Evolutionary conservation across 2,797 vertebrate species (phyloP).

Genomic region (Sphaeramia orbicularis): DNA sequence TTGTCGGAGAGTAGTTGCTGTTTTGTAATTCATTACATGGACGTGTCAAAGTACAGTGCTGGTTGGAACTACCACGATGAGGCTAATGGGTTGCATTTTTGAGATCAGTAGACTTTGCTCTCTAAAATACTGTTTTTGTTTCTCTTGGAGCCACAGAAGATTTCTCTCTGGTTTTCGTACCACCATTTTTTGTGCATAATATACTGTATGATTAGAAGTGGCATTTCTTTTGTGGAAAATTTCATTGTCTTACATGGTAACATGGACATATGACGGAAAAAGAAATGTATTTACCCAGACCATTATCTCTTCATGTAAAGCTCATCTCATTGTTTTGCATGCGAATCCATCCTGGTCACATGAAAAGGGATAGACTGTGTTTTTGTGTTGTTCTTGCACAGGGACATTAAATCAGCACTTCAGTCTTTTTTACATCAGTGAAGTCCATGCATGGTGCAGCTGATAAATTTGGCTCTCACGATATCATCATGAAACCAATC

Average conservation of each 20-base stretch:
- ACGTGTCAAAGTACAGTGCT: conserved; percentile 65
- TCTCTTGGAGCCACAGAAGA: conserved; percentile 68
- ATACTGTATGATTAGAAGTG: conserved; percentile 79
- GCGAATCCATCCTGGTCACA: conserved; percentile 77
- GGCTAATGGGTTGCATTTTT: conserved; percentile 70
- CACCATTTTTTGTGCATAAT: conserved; percentile 80
- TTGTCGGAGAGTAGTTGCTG: conserved; percentile 61
- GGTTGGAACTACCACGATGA: conserved; percentile 54
- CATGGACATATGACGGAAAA: conserved; percentile 72
- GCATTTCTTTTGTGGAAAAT: conserved; percentile 73
- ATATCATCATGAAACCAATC: conserved; percentile 53
- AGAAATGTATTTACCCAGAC: conserved; percentile 76
- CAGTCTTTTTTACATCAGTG: conserved; percentile 66
- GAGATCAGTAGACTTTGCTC: conserved; percentile 73
- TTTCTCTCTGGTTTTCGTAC: conserved; percentile 72
- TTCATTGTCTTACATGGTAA: conserved; percentile 69
- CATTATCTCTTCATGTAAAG: conserved; percentile 76
- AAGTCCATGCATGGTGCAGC: conserved; percentile 77
- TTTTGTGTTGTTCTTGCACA: conserved; percentile 79
- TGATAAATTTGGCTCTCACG: conserved; percentile 67
- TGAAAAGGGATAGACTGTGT: conserved; percentile 70
- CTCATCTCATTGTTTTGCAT: conserved; percentile 82
- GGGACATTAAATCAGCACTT: conserved; percentile 77
- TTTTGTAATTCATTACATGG: conserved; percentile 76
- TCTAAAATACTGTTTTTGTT: conserved; percentile 60